A percentile compares a stretch with the other conserved stretches of the same genome.
Evolutionary conservation across 2,797 vertebrate species (phyloP).

Genomic region (Phalloptychus januarius): DNA sequence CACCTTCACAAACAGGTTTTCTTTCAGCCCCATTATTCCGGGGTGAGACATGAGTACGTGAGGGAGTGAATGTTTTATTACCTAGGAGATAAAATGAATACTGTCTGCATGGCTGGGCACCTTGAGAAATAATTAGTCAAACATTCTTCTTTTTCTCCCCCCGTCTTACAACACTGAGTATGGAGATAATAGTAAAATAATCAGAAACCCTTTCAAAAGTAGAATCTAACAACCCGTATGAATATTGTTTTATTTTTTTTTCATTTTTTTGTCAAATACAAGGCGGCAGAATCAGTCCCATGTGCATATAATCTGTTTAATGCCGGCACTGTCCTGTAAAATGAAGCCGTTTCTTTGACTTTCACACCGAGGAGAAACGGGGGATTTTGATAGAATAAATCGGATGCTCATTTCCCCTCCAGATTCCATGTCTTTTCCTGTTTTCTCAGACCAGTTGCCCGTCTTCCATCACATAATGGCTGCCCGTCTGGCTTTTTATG

Average conservation of each 20-base stretch:
- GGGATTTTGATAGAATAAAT: not conserved
- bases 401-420: not conserved
- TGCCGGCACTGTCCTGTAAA: not conserved
- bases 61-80: conserved; percentile 25
- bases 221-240: not conserved
- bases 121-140: conserved; percentile 5
- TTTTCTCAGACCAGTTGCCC: not conserved
- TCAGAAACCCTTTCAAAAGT: conserved; percentile 11
- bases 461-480: not conserved
- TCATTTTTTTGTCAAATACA: not conserved
- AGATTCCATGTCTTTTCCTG: not conserved
- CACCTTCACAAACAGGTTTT: conserved; percentile 27
- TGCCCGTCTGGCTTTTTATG: not conserved
- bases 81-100: conserved; percentile 21
- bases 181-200: conserved; percentile 7
- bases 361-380: not conserved
- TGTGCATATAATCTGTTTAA: not conserved
- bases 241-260: conserved; percentile 15
- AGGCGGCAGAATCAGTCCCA: not conserved
- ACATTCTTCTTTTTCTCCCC: not conserved
- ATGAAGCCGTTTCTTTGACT: not conserved
- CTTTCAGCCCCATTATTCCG: conserved; percentile 25
- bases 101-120: not conserved
- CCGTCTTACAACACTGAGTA: not conserved
- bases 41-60: conserved; percentile 18